Conservation (phyloP, 64 coral and sea anemone genomes). For the Trachythela sp. region DNA sequence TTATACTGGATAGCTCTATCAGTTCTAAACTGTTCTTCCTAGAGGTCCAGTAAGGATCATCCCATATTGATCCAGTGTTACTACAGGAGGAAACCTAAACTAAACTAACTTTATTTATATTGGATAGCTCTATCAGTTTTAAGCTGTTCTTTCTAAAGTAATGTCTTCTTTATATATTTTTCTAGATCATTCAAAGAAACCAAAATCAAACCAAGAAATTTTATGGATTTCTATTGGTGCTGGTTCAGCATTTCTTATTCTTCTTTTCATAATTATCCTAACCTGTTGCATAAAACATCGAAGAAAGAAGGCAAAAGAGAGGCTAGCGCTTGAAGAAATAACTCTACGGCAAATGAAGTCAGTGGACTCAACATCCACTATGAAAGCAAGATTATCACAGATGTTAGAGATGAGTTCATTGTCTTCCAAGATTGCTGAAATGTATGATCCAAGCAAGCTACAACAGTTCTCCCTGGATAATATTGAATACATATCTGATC, state of each 20-base stretch:
- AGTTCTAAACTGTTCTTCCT: not conserved
- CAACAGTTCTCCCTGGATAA: slow-evolving; percentile 70
- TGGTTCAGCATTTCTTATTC: not conserved
- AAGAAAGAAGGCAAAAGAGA: not conserved
- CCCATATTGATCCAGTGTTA: too few relatives aligned
- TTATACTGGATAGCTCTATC: not conserved
- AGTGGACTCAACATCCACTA: not conserved
- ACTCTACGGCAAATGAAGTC: not conserved
- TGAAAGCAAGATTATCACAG: not conserved
- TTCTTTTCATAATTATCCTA: not conserved
- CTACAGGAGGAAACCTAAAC: too few relatives aligned
- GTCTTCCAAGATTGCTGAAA: not conserved
- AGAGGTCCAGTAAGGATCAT: too few relatives aligned
- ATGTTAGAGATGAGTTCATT: not conserved
- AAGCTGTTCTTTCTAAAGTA: not conserved
- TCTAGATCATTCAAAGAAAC: not conserved
- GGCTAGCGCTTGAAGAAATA: not conserved
- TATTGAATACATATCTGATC: slow-evolving; percentile 80
- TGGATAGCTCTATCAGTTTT: not conserved
- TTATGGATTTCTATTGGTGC: not conserved
- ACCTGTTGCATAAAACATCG: not conserved
- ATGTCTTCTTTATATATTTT: not conserved
- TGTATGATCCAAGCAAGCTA: slow-evolving; percentile 80
- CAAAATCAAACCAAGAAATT: not conserved
- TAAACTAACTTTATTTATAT: not conserved